Conservation (phyloP, 1,140 invertebrate species). For the Telenomus remus region DNA sequence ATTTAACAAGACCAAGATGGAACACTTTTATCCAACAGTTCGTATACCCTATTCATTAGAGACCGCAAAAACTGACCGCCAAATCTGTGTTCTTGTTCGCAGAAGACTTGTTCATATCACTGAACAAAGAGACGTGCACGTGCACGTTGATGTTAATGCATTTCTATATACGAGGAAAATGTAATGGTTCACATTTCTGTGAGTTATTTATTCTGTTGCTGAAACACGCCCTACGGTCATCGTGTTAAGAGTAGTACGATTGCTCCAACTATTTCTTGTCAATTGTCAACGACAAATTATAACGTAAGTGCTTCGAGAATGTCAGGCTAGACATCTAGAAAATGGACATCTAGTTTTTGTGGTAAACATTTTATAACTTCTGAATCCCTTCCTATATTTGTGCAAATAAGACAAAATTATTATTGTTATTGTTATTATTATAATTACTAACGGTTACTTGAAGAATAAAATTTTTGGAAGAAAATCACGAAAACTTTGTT, state of each 20-base stretch:
- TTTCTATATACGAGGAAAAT: slow-evolving; percentile 26
- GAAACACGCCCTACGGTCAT: slow-evolving; percentile 54
- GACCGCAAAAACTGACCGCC: slow-evolving; percentile 63
- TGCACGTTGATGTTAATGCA: slow-evolving; percentile 33
- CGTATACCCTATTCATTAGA: slow-evolving; percentile 56
- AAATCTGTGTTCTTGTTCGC: slow-evolving; percentile 31
- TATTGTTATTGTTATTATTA: too few relatives aligned
- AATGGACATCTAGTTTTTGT: slow-evolving; percentile 60
- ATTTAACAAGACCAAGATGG: too few relatives aligned
- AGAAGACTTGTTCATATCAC: slow-evolving; percentile 2
- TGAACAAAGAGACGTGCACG: slow-evolving; percentile 45
- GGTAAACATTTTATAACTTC: neutral
- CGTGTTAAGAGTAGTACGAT: slow-evolving; percentile 40
- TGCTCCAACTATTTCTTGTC: slow-evolving; percentile 41
- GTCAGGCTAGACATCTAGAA: slow-evolving; percentile 49
- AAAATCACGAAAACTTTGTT: too few relatives aligned
- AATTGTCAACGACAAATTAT: slow-evolving; percentile 61
- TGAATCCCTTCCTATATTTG: too few relatives aligned
- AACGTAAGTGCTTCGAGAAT: slow-evolving; percentile 61
- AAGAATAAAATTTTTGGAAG: too few relatives aligned
- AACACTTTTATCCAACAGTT: too few relatives aligned
- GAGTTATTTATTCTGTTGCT: slow-evolving; percentile 50
- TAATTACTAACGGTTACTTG: too few relatives aligned
- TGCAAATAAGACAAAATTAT: too few relatives aligned
- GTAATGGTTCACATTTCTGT: slow-evolving; percentile 26